phyloP scores from a whole-genome alignment of 2,113 vertebrate species.

The Amblyopsis rosae region DNA sequence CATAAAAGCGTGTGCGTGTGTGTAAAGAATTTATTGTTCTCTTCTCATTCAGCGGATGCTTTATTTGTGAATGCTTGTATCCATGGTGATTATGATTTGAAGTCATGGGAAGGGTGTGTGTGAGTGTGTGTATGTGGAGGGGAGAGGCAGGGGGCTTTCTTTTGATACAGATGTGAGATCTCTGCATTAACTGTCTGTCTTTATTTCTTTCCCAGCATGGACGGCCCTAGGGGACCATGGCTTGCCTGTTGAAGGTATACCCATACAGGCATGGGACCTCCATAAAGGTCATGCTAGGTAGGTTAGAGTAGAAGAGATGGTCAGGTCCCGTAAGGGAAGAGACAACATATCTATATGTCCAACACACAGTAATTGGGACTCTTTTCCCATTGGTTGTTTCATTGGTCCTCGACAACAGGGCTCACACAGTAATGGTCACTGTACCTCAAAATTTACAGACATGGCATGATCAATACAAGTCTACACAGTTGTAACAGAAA shows the following conservation, averaged over 20 bases:
- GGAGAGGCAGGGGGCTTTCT: conserved; percentile 33
- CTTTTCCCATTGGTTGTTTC: no score
- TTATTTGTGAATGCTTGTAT: conserved; percentile 59
- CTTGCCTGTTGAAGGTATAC: no score
- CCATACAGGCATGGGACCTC: no score
- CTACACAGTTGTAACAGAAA: no score
- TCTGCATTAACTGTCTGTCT: conserved; percentile 22
- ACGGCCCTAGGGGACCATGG: neutral
- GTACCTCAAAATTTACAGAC: no score
- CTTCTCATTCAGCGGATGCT: conserved; percentile 48
- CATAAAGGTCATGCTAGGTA: neutral
- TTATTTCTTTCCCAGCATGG: conserved; percentile 26
- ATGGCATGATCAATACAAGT: no score
- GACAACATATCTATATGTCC: no score
- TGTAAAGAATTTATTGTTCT: conserved; percentile 26
- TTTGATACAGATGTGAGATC: conserved; percentile 41
- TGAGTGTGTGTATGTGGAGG: conserved; percentile 9
- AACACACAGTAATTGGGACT: no score
- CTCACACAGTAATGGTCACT: no score
- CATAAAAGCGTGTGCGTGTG: neutral
- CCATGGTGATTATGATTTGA: conserved; percentile 63
- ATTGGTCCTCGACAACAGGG: no score
- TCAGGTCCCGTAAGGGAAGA: no score
- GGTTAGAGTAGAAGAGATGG: no score
- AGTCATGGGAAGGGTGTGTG: conserved; percentile 39